phyloP scores from a whole-genome alignment of 2,888 invertebrate species.

The Sphaeridia pumilis region DNA sequence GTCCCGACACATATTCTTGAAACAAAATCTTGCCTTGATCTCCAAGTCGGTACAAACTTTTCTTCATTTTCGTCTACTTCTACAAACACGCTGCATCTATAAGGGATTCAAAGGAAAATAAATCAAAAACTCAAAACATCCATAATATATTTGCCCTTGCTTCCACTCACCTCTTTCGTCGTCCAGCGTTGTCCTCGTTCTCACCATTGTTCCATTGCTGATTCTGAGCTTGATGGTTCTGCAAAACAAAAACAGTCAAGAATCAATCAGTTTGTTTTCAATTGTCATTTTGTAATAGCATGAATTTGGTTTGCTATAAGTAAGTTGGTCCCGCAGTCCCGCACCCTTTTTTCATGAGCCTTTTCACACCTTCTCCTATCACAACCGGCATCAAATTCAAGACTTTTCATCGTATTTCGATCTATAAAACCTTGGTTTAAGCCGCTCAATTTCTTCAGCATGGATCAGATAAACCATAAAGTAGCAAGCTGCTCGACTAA shows the following conservation, averaged over 20 bases:
- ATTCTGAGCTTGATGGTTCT: conserved; percentile 32
- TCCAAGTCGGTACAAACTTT: not conserved
- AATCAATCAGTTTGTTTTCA: not conserved
- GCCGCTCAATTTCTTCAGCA: too few relatives aligned
- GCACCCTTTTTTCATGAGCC: too few relatives aligned
- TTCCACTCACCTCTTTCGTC: conserved; percentile 34
- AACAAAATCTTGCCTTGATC: not conserved
- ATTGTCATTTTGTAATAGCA: not conserved
- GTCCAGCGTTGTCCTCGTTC: conserved; percentile 32
- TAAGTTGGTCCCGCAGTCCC: too few relatives aligned
- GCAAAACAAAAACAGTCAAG: not conserved
- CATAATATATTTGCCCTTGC: too few relatives aligned
- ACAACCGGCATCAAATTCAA: too few relatives aligned
- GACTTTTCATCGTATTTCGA: too few relatives aligned
- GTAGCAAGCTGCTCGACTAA: too few relatives aligned
- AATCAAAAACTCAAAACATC: not conserved
- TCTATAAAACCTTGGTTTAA: too few relatives aligned
- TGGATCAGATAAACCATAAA: too few relatives aligned
- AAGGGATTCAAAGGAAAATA: too few relatives aligned
- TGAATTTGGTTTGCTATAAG: too few relatives aligned
- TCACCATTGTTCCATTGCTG: conserved; percentile 33
- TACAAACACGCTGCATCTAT: not conserved
- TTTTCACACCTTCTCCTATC: too few relatives aligned
- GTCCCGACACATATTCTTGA: not conserved
- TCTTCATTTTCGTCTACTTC: not conserved